phyloP scores from a whole-genome alignment of 2,113 vertebrate genomes.

The Campylomormyrus tamandua region DNA sequence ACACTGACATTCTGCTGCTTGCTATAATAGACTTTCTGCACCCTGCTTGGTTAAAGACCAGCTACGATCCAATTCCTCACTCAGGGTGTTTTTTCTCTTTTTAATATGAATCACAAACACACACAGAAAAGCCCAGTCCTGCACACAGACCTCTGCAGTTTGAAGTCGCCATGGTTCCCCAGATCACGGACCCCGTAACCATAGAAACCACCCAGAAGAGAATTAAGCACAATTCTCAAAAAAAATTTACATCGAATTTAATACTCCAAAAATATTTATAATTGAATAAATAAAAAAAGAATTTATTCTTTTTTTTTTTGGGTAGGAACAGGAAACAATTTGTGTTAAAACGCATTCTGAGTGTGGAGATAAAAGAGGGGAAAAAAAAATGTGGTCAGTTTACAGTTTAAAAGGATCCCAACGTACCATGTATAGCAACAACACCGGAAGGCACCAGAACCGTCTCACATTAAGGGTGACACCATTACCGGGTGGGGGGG shows the following conservation, averaged over 20 bases:
- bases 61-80: not conserved
- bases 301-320: slow-evolving; percentile 1
- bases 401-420: not conserved
- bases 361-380: not conserved
- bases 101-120: slow-evolving; percentile 1
- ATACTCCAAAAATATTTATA: not conserved
- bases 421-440: not conserved
- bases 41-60: slow-evolving; percentile 3
- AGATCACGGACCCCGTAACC: not conserved
- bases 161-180: not conserved
- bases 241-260: not conserved
- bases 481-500: not conserved
- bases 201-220: slow-evolving; percentile 15
- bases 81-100: not conserved
- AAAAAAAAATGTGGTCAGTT: not conserved
- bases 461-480: not conserved
- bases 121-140: not conserved
- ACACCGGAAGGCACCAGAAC: not conserved
- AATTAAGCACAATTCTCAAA: not conserved
- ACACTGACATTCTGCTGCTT: not conserved
- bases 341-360: not conserved
- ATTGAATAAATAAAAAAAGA: slow-evolving; percentile 13
- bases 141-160: not conserved
- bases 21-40: not conserved
- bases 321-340: not conserved